Evolutionary conservation across 2,113 vertebrate species (phyloP).

Genomic region (Lipotes vexillifer): DNA sequence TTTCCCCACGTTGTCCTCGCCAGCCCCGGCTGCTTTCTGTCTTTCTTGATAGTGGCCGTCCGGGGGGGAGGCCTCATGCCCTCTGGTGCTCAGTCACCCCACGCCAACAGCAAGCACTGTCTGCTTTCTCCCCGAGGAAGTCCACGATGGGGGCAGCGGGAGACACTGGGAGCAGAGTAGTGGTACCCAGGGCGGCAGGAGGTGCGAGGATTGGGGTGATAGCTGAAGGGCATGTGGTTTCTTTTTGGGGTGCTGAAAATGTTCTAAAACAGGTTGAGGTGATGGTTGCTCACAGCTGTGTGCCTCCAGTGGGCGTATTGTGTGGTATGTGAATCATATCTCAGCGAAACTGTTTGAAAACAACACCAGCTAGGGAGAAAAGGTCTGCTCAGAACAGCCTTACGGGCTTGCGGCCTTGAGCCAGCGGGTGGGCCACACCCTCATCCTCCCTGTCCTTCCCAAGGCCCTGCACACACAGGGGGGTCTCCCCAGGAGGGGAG

Average conservation of each 20-base stretch:
- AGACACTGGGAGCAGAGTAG: neutral
- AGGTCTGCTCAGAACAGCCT: neutral
- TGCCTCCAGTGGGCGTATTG: too few relatives aligned
- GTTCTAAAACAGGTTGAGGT: neutral
- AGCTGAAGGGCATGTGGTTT: neutral
- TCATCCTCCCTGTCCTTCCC: neutral
- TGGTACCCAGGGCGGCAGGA: neutral
- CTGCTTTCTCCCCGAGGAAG: neutral
- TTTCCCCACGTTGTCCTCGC: neutral
- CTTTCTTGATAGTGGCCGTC: neutral
- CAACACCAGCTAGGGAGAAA: neutral
- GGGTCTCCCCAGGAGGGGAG: neutral
- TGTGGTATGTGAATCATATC: too few relatives aligned
- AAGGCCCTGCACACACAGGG: too few relatives aligned
- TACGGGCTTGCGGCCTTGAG: accelerated
- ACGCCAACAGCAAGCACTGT: neutral
- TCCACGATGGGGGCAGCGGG: neutral
- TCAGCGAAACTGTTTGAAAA: neutral
- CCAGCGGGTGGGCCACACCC: neutral
- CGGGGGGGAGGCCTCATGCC: neutral
- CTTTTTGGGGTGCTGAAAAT: neutral
- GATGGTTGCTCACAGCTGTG: neutral
- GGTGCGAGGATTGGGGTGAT: neutral
- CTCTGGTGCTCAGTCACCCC: neutral
- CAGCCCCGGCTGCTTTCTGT: accelerated